Conservation (phyloP, 2,113 vertebrate genomes). For the Salvelinus alpinus region DNA sequence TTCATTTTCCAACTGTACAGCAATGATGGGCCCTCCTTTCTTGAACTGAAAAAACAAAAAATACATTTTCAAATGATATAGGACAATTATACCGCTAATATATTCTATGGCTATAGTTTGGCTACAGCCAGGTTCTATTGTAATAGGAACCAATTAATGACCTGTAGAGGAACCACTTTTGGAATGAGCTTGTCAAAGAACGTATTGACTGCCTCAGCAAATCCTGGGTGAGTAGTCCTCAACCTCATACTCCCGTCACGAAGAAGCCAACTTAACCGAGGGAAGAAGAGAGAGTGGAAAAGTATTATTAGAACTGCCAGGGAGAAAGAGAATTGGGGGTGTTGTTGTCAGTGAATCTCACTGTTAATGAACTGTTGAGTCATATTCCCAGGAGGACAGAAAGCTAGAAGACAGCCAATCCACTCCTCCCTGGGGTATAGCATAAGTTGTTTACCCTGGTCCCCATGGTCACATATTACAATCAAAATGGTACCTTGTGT, state of each 20-base stretch:
- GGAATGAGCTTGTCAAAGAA: slow-evolving; percentile 85
- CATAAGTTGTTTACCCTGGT: slow-evolving; percentile 1
- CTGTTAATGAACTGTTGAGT: neutral
- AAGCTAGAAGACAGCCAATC: neutral
- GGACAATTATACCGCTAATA: neutral
- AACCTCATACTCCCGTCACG: slow-evolving; percentile 83
- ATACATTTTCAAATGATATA: neutral
- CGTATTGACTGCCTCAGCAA: slow-evolving; percentile 79
- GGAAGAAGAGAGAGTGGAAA: slow-evolving; percentile 4
- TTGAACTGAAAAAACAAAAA: slow-evolving; percentile 77
- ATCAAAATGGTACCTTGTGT: slow-evolving; percentile 18
- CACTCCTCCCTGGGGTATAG: slow-evolving; percentile 13
- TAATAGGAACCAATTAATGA: slow-evolving; percentile 37
- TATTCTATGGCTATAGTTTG: neutral
- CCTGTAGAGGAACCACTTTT: slow-evolving; percentile 85
- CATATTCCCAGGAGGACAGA: neutral
- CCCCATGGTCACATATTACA: neutral
- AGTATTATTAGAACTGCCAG: neutral
- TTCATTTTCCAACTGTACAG: slow-evolving; percentile 91
- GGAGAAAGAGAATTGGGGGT: neutral
- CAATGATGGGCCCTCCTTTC: slow-evolving; percentile 91
- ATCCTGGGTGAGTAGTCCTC: slow-evolving; percentile 84
- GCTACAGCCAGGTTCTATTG: neutral
- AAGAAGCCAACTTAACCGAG: slow-evolving; percentile 83
- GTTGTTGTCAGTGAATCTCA: neutral